Evolutionary conservation across 1,140 invertebrate species (phyloP).

Genomic region (Anoplolepis gracilipes): DNA sequence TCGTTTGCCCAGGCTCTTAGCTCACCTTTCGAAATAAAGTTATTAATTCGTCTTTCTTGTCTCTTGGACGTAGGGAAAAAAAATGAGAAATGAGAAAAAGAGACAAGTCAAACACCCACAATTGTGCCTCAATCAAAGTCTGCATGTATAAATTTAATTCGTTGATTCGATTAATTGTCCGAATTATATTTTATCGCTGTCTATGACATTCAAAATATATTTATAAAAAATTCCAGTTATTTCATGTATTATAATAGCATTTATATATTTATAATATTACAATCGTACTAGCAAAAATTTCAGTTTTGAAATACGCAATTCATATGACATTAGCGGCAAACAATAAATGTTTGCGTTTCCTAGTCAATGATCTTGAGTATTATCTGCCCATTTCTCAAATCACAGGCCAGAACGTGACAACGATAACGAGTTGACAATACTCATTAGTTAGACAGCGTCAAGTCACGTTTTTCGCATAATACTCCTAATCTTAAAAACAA

Average conservation of each 20-base stretch:
- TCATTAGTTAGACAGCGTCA: slow-evolving; percentile 1
- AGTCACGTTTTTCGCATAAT: slow-evolving; percentile 42
- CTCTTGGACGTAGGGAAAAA: slow-evolving; percentile 40
- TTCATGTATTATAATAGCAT: background rate
- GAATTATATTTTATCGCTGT: background rate
- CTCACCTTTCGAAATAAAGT: slow-evolving; percentile 71
- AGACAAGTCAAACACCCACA: slow-evolving; percentile 11
- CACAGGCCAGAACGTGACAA: slow-evolving; percentile 30
- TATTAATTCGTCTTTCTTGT: slow-evolving; percentile 55
- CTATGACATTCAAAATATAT: background rate
- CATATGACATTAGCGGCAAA: background rate
- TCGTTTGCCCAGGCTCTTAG: slow-evolving; percentile 44
- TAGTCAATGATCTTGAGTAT: slow-evolving; percentile 20
- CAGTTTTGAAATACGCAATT: background rate
- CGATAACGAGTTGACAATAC: slow-evolving; percentile 24
- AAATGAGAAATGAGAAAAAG: slow-evolving; percentile 55
- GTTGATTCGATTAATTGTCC: background rate
- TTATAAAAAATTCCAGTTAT: background rate
- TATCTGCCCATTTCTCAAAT: slow-evolving; percentile 24
- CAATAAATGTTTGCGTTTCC: background rate
- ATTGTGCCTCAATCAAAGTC: background rate
- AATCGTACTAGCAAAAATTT: background rate
- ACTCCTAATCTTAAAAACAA: slow-evolving; percentile 40
- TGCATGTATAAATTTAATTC: slow-evolving; percentile 14
- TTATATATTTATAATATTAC: background rate